Percentiles rank a stretch among this genome's conserved stretches.
phyloP scores from a whole-genome alignment of 2,797 vertebrate species.

The Manis crassicaudata region DNA sequence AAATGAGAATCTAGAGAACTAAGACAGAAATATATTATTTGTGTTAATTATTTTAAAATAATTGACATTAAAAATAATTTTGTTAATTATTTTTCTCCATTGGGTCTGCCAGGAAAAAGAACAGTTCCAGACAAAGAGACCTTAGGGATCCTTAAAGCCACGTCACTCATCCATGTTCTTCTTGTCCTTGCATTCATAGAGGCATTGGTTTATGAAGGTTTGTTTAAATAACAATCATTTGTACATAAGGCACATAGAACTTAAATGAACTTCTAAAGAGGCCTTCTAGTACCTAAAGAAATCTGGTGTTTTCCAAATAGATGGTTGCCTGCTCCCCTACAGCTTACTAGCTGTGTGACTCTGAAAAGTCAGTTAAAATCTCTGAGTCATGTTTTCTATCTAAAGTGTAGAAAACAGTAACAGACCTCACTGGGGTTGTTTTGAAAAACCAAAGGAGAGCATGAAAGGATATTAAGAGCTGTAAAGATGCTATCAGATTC shows the following conservation, averaged over 20 bases:
- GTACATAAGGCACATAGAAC: not conserved
- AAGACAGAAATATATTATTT: not conserved
- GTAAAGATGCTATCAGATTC: not conserved
- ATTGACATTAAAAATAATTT: no score
- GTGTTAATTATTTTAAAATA: no score
- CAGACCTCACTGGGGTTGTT: not conserved
- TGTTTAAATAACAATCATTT: not conserved
- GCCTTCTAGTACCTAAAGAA: not conserved
- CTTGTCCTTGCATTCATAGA: not conserved
- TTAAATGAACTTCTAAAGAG: conserved; percentile 7
- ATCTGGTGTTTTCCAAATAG: not conserved
- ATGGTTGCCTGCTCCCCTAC: not conserved
- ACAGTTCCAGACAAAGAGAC: not conserved
- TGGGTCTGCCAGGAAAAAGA: not conserved
- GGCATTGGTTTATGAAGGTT: not conserved
- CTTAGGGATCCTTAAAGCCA: not conserved
- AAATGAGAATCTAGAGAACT: not conserved
- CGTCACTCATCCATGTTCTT: not conserved
- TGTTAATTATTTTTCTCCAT: not conserved
- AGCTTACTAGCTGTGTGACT: not conserved
- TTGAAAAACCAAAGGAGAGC: not conserved
- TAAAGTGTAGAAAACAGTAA: not conserved
- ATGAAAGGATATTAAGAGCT: not conserved
- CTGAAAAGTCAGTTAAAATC: not conserved
- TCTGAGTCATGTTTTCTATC: not conserved